Evolutionary conservation across 1,140 invertebrate genomes (phyloP), one percentile per base, ranked within the genome.

Genomic region (Drosophila paulistorum): DNA sequence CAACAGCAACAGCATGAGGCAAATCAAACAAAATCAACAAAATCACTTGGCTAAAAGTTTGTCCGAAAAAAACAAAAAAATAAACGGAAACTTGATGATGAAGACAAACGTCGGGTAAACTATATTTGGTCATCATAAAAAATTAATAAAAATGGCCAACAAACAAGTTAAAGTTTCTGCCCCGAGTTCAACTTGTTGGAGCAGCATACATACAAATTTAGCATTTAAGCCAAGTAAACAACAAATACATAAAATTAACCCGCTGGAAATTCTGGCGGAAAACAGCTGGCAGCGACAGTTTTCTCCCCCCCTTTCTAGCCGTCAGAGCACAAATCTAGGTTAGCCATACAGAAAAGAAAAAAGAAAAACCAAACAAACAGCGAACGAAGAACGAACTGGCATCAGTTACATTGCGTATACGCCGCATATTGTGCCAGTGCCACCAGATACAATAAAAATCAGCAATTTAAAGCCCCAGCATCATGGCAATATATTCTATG

Each of bases 11-110:
- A 74, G 48, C 66, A 14, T 26, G 48, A 41, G 58, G 26, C 23
- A 86, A 77, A 86, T 85, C 82, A 82, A 87, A 85, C 75, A 87
- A 87, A 81, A 76, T 87, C 79, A 79, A 73, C 68, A 85, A 51
- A 51, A 87, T 82, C 75, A 79, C 81, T 82, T 61, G 66, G 35
- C 61, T 41, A 79, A 79, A 83, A 79, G 64, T 79, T 77, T 54
- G 69, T 33, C 74, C 63, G 70, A 79, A 48, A 48, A 48, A 48
- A 20, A 51, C 14, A 23, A 51, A 48, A 48, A 17, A 48, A 1
- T 9, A 48, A 48, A 17, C 7, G 17, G 45, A 51, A 51, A 51
- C 45, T 51, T 51, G 45, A 51, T 83, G 66, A 82, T 76, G 79
- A 87, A 79, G 67, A 70, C 69, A 79, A 86, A 74, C 57, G 68